Base-by-base conservation (phyloP, 2,888 invertebrate genomes). In the Tethea ocularis region DNA sequence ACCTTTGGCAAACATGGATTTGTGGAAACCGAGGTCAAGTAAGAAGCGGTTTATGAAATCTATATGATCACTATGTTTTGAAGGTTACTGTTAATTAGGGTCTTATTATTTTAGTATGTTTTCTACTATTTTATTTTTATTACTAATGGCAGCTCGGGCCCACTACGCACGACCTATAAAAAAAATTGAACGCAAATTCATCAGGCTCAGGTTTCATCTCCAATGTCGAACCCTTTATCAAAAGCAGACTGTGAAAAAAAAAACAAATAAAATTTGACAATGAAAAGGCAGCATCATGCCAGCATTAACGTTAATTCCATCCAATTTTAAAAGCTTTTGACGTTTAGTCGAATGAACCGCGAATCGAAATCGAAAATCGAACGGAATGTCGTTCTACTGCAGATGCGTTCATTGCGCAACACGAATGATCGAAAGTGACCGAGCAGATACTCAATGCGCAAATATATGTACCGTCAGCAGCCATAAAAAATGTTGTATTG, bases 401-500 rank as follows among this genome's bases (percentile, higher is more conserved):
- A 81, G 80, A 83, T 80, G 80, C 71, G 69, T 51, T 59, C 56
- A 63, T 84, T 82, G 76, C 75, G 79, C 77, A 84, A 84, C 67
- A 66, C 67, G 64, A 36, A 71, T 67, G 71, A 87, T 85, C 87
- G 89, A 89, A 89, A 89, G 88, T 89, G 85, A 78, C 78, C 79
- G 75, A 71, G 75, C 65, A 62, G 64, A 60, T 68, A 53, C 15
- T n/a, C 66, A 71, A 70, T 69, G 75, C 72, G 66, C 70, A 71
- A n/a, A 38, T 33, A 13, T 56, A 58, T 38, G 80, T 83, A 86
- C 77, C 63, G 85, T 75, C 73, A 62, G 80, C 78, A 78, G 61
- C 69, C 17, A n/a, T 10, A 17, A 17, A 41, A 38, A 20, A 20
- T 33, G 3, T 33, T 33, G 11, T 33, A 33, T 38, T 38, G n/a